Conservation (phyloP, 2,888 invertebrate species). For the Melinaea marsaeus region DNA sequence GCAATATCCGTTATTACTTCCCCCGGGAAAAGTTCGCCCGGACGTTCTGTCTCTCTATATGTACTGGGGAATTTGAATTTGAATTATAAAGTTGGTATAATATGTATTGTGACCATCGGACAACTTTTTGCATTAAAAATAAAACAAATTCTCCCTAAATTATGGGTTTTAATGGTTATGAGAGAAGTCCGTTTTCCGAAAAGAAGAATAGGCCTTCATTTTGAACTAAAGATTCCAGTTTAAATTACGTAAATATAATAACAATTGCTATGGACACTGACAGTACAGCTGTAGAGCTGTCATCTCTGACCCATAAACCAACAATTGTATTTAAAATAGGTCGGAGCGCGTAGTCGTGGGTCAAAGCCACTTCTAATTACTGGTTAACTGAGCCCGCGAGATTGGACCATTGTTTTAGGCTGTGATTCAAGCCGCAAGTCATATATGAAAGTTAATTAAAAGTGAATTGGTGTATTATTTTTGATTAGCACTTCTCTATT, state of each 20-base stretch:
- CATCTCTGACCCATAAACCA: conserved; percentile 11
- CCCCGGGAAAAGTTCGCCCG: conserved; percentile 23
- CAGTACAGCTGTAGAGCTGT: not conserved
- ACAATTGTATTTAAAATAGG: conserved; percentile 9
- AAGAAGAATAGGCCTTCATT: no score
- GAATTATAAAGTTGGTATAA: no score
- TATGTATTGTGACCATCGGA: no score
- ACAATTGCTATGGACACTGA: not conserved
- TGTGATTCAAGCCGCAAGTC: not conserved
- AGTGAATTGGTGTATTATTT: not conserved
- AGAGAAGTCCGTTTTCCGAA: no score
- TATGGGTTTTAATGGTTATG: no score
- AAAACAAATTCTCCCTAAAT: no score
- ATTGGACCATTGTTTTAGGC: not conserved
- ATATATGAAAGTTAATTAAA: conserved; percentile 1
- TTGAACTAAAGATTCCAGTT: no score
- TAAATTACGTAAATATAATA: not conserved
- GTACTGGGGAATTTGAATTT: no score
- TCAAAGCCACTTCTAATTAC: conserved; percentile 10
- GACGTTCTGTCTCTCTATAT: not conserved
- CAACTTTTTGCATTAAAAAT: no score
- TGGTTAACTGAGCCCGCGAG: not conserved
- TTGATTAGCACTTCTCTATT: not conserved
- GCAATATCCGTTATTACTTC: conserved; percentile 36
- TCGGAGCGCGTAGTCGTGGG: conserved; percentile 7